These are phyloP conservation scores for Erythrocercus mccallii DNA, from an alignment of 2,113 vertebrate species.

Conservation along the genomic window DNA sequence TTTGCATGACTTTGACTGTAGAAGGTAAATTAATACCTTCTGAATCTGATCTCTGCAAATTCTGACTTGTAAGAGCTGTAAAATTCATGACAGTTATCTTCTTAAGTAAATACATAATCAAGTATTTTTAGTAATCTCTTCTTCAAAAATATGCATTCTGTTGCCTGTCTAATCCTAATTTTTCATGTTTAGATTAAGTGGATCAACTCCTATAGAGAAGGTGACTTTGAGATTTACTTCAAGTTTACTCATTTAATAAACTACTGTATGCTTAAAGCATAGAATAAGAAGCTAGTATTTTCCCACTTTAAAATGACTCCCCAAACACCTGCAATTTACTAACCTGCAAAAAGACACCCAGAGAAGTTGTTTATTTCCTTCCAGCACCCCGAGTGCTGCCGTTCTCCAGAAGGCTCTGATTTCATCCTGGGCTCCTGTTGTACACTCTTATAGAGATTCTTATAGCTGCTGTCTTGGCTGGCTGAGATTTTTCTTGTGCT, in stretches of 20 bases:
- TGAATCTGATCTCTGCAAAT: constrained; percentile 1
- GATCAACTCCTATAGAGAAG: background rate
- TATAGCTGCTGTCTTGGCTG: background rate
- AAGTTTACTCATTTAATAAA: background rate
- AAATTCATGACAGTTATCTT: constrained; percentile 12
- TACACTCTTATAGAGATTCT: background rate
- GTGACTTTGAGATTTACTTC: constrained; percentile 4
- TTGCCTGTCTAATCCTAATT: background rate
- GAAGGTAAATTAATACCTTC: constrained; percentile 19
- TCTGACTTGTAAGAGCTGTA: background rate
- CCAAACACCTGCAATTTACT: background rate
- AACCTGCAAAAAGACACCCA: background rate
- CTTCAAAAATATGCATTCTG: background rate
- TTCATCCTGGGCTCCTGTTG: background rate
- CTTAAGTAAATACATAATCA: constrained; percentile 8
- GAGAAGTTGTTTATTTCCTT: background rate
- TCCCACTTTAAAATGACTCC: background rate
- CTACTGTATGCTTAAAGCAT: background rate
- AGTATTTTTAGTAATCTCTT: background rate
- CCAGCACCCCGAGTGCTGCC: background rate
- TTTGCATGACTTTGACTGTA: background rate
- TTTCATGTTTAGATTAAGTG: background rate
- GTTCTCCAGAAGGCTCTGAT: background rate
- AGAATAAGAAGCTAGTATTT: background rate
- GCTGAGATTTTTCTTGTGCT: constrained; percentile 19